Evolutionary conservation across 2,888 invertebrate genomes (phyloP), one percentile per base, ranked within the genome.

Genomic region (Ochlodes sylvanus): DNA sequence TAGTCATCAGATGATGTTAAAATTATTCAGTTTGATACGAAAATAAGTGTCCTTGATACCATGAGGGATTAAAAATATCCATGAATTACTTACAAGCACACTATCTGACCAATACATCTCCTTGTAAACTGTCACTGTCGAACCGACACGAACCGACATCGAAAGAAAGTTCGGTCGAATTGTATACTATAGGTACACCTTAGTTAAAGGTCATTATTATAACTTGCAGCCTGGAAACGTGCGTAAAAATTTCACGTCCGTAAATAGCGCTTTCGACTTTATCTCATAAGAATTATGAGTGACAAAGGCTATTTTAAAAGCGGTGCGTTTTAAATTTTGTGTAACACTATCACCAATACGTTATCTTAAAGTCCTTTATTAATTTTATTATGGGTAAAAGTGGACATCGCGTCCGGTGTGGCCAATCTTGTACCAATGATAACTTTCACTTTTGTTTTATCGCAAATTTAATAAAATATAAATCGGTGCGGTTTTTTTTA

Each of bases 331-430:
- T 17, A 17, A 6, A 47, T 44, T 9, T n/a, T 44, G 32, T 17
- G 32, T 34, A 41, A 19, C 41, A 38, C 21, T 21, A 41, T 52
- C 52, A 32, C 42, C 47, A 60, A 60, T 60, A 47, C 60, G 32
- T 52, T 62, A 61, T 61, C 44, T 52, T 19, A 14, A 15, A 62
- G 34, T 19, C 61, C 44, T 52, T 54, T 62, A 62, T 62, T 52
- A 52, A 62, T n/a, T n/a, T n/a, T n/a, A n/a, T 62, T 52, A 52
- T n/a, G 52, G 50, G 52, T 62, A 52, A 62, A 62, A 62, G 52
- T 63, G 21, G 61, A 27, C 50, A 15, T 0, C 15, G 9, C 9
- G n/a, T 14, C 12, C 19, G 21, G 52, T 9, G 19, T 19, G 2
- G 0, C 6, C 42, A 60, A 50, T 10, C 6, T 15, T 60, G 15